Evolutionary conservation across 2,888 invertebrate species (phyloP).

Genomic region (Cantharis lateralis): DNA sequence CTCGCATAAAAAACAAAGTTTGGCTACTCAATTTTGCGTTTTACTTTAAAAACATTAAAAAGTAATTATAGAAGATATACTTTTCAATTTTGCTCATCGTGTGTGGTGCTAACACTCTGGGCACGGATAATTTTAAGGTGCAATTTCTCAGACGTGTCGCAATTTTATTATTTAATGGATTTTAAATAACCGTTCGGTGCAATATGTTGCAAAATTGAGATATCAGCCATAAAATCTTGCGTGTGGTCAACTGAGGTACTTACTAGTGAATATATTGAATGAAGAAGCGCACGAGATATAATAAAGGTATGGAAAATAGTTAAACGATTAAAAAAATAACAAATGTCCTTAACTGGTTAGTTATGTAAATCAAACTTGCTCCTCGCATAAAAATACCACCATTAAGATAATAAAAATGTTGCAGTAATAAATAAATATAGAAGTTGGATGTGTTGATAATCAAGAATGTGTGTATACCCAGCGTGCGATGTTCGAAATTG

Average conservation of each 20-base stretch:
- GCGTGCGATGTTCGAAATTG: constrained; percentile 38
- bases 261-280: neutral
- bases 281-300: neutral
- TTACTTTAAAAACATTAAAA: constrained; percentile 38
- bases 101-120: constrained; percentile 34
- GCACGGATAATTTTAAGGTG: constrained; percentile 25
- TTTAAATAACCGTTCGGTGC: constrained; percentile 41
- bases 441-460: constrained; percentile 40
- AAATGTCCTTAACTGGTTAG: constrained; percentile 20
- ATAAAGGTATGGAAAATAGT: constrained; percentile 1
- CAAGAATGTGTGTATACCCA: constrained; percentile 38
- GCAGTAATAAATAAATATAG: constrained; percentile 40
- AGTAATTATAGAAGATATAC: constrained; percentile 39
- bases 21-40: constrained; percentile 34
- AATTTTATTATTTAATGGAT: constrained; percentile 42
- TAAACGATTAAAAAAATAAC: constrained; percentile 16
- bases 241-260: neutral
- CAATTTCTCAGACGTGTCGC: constrained; percentile 42
- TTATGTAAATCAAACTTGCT: constrained; percentile 24
- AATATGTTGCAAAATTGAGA: constrained; percentile 16
- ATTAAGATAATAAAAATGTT: constrained; percentile 35
- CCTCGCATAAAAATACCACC: constrained; percentile 27
- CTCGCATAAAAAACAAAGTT: constrained; percentile 36
- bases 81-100: constrained; percentile 31
- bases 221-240: constrained; percentile 1